A percentile compares a stretch with the other conserved stretches of the same genome.
These are phyloP conservation scores for Ectropis grisescens DNA, from an alignment of 1,140 invertebrate genomes.

Conservation along the genomic window DNA sequence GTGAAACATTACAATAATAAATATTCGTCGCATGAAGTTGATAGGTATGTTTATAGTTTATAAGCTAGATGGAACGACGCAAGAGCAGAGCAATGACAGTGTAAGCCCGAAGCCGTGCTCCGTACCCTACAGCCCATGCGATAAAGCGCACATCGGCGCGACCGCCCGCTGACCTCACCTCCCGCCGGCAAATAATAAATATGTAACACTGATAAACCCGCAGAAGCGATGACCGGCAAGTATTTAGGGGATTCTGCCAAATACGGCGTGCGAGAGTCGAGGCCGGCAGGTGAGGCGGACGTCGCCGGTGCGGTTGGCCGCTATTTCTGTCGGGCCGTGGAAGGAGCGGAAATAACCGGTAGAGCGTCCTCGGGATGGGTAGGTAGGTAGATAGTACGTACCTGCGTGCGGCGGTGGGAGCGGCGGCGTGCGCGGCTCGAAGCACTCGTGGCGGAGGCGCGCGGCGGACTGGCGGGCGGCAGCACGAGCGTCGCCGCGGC, in stretches of 20 bases:
- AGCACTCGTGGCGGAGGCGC: conserved; percentile 53
- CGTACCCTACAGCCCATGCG: conserved; percentile 43
- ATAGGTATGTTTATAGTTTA: conserved; percentile 1
- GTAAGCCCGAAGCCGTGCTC: conserved; percentile 43
- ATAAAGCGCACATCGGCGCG: conserved; percentile 58
- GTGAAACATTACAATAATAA: too few species aligned
- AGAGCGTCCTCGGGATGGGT: conserved; percentile 1
- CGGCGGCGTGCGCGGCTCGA: conserved; percentile 17
- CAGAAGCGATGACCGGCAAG: conserved; percentile 61
- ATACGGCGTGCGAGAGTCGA: conserved; percentile 12
- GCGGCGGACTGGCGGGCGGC: conserved; percentile 56
- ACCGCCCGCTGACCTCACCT: conserved; percentile 55
- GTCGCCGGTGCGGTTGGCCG: conserved; percentile 14
- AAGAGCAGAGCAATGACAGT: conserved; percentile 54
- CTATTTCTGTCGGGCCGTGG: conserved; percentile 27
- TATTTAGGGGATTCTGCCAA: conserved; percentile 55
- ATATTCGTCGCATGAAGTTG: too few species aligned
- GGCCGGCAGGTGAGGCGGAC: conserved; percentile 13
- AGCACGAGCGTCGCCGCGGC: conserved; percentile 43
- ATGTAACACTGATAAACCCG: conserved; percentile 66
- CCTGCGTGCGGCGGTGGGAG: conserved; percentile 41
- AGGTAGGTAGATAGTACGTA: conserved; percentile 51
- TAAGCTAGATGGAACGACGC: conserved; percentile 30
- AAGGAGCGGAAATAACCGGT: conserved; percentile 8
- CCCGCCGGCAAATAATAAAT: conserved; percentile 66